Percentiles rank a stretch among this genome's conserved stretches.
phyloP scores from a whole-genome alignment of 1,140 invertebrate genomes.

The Drosophila jambulina region DNA sequence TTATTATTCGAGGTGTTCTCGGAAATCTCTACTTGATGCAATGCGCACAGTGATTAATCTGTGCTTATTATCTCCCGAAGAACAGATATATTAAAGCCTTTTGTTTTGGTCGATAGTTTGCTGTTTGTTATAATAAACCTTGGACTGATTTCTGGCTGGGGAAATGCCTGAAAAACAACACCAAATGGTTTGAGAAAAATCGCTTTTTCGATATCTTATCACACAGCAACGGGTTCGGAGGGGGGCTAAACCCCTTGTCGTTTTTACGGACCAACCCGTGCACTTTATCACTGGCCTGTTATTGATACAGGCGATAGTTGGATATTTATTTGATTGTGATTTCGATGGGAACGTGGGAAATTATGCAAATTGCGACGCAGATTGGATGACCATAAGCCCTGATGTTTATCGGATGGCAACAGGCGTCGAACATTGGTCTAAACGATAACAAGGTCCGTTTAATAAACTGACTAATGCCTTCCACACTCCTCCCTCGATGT shows the following conservation, averaged over 20 bases:
- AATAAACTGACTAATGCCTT: conserved; percentile 31
- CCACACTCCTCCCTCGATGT: not conserved
- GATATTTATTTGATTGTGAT: conserved; percentile 56
- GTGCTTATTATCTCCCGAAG: not conserved
- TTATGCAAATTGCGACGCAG: conserved; percentile 76
- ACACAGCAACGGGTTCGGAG: conserved; percentile 1
- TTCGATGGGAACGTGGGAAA: conserved; percentile 69
- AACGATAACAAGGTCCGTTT: conserved; percentile 34
- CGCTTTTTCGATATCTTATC: conserved; percentile 40
- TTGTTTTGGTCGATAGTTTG: conserved; percentile 1
- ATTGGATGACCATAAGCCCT: conserved; percentile 73
- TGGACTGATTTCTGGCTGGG: not conserved
- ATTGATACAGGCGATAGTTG: conserved; percentile 53
- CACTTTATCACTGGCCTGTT: conserved; percentile 55
- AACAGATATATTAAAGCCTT: not conserved
- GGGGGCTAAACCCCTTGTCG: conserved; percentile 14
- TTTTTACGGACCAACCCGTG: conserved; percentile 7
- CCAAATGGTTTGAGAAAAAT: conserved; percentile 5
- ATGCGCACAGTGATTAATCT: not conserved
- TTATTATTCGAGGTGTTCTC: not conserved
- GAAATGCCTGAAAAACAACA: conserved; percentile 6
- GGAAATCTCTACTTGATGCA: not conserved
- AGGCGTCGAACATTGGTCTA: conserved; percentile 10
- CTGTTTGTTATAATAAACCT: not conserved
- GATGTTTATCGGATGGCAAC: conserved; percentile 53